These are phyloP conservation scores for Drosophila jambulina DNA, from an alignment of 1,140 invertebrate species.

Conservation along the genomic window DNA sequence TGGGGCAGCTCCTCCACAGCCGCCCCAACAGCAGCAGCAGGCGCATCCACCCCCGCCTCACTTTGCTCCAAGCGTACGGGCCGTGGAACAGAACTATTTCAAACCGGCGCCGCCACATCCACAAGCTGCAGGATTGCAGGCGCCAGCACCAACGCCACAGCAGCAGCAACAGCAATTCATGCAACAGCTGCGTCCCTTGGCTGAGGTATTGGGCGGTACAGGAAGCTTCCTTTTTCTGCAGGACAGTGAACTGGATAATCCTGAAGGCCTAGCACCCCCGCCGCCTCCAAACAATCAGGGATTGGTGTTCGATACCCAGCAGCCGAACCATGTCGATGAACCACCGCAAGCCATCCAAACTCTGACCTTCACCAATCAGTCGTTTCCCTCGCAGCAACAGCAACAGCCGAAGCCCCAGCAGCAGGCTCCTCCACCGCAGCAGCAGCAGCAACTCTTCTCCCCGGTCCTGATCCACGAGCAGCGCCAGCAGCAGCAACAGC, in stretches of 20 bases:
- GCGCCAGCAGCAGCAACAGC: conserved; percentile 62
- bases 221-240: conserved; percentile 92
- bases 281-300: conserved; percentile 57
- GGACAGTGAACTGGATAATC: conserved; percentile 91
- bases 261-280: conserved; percentile 84
- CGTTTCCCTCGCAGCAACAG: conserved; percentile 86
- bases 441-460: conserved; percentile 71
- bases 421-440: conserved; percentile 46
- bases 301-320: conserved; percentile 64
- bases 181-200: conserved; percentile 88
- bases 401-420: conserved; percentile 56
- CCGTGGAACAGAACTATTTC: conserved; percentile 87
- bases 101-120: conserved; percentile 86
- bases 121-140: conserved; percentile 42
- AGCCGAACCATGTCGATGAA: conserved; percentile 69
- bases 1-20: conserved; percentile 21
- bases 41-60: conserved; percentile 35
- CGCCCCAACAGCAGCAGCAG: conserved; percentile 34
- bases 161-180: conserved; percentile 72
- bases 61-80: conserved; percentile 86
- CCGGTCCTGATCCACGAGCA: conserved; percentile 66
- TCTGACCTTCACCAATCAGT: conserved; percentile 93
- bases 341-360: conserved; percentile 87
- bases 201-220: conserved; percentile 88
- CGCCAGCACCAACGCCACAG: conserved; percentile 49